Evolutionary conservation across 1,140 invertebrate genomes (phyloP).

Genomic region (Cotesia vestalis): DNA sequence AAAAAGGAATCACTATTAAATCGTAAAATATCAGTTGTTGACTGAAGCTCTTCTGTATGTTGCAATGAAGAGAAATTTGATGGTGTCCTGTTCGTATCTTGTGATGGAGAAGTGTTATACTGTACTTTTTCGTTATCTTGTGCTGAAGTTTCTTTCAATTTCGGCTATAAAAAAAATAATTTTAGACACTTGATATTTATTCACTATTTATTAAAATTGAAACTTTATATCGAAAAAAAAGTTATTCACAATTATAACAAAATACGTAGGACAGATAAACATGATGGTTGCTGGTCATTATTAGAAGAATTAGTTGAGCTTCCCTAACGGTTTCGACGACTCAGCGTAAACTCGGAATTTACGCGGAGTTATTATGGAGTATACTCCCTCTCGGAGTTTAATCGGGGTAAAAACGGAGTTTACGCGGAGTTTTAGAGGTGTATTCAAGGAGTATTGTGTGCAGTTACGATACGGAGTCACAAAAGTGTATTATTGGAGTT

Average conservation of each 20-base stretch:
- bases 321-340: no score
- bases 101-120: no score
- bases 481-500: no score
- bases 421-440: no score
- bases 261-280: conserved; percentile 1
- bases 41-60: neutral
- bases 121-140: no score
- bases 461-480: no score
- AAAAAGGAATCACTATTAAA: conserved; percentile 3
- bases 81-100: no score
- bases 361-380: no score
- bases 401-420: no score
- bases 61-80: neutral
- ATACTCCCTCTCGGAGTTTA: no score
- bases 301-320: conserved; percentile 1
- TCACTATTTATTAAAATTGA: neutral
- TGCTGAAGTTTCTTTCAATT: conserved; percentile 7
- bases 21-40: conserved; percentile 8
- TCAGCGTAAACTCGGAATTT: no score
- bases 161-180: conserved; percentile 2
- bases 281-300: conserved; percentile 6
- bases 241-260: conserved; percentile 10
- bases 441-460: no score
- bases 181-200: conserved; percentile 4
- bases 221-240: conserved; percentile 11